A percentile compares a stretch with the other conserved stretches of the same genome.
Conservation (phyloP, 2,113 vertebrate genomes). For the Syrrhaptes paradoxus region DNA sequence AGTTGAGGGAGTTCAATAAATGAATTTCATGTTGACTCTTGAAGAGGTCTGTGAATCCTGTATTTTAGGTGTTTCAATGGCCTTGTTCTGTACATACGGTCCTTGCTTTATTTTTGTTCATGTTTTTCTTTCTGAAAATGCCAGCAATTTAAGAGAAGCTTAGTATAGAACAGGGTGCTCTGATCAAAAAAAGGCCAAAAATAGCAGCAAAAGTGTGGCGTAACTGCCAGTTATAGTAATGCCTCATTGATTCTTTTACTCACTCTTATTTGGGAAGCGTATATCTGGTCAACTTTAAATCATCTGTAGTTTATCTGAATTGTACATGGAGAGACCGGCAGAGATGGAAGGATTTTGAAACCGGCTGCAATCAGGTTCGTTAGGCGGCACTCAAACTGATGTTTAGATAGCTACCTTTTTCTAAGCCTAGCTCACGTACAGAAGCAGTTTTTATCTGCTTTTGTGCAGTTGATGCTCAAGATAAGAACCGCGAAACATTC, state of each 20-base stretch:
- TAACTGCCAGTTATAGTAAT: neutral
- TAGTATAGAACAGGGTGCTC: neutral
- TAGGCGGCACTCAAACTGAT: neutral
- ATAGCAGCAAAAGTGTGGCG: neutral
- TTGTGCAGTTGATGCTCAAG: neutral
- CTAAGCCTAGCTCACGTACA: neutral
- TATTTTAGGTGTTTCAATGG: neutral
- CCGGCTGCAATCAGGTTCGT: neutral
- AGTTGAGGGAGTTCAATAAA: neutral
- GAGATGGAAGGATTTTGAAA: neutral
- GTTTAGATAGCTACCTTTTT: neutral
- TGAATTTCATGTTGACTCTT: neutral
- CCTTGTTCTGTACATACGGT: neutral
- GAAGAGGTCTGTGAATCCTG: neutral
- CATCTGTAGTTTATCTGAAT: neutral
- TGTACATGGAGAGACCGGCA: neutral
- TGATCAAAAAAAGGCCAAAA: neutral
- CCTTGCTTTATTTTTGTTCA: neutral
- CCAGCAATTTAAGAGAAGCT: neutral
- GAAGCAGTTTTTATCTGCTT: neutral
- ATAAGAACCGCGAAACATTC: neutral
- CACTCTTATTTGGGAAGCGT: neutral
- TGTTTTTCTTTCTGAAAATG: neutral
- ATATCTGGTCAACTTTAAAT: neutral
- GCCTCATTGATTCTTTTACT: neutral